Evolutionary conservation across 2,797 vertebrate genomes (phyloP), one percentile per base, ranked within the genome.

Genomic region (Melopsittacus undulatus): DNA sequence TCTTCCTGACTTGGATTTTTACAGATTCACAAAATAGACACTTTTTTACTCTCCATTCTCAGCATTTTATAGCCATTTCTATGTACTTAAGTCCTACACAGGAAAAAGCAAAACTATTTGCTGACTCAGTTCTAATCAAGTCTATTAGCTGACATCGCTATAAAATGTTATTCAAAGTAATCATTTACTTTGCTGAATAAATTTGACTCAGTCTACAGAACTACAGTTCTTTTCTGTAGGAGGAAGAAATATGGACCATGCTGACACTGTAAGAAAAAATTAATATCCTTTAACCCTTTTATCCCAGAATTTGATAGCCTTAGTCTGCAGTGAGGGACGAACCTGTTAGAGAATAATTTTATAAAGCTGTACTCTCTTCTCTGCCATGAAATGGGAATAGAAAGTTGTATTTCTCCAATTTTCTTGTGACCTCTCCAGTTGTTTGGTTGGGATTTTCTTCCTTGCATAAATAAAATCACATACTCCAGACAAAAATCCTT

Each of bases 171-270:
- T 92, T 56, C 66, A 82, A 90, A 95, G 82, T 82, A 95, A 94
- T 94, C 27, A 93, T 89, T 95, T 89, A 91, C 46, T 95, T 86
- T 89, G 67, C 59, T 92, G 78, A 95, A 95, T 82, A 76, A 92
- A 87, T 83, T 82, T 93, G 51, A 82, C 45, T 90, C 30, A n/a
- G 11, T 84, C 88, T 87, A 82, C 27, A 91, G 38, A 92, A 76
- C 14, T 64, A n/a, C 6, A 20, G 17, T 42, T 67, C 46, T 48
- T 10, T 69, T 89, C 85, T 70, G 27, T 56, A 23, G 27, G 10
- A 79, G 12, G n/a, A 80, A 74, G 34, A 87, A 89, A 73, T 82
- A 72, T 15, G 32, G 45, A 91, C 89, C 15, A 92, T 68, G 69
- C 30, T 96, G 89, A 93, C 43, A 36, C 21, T 83, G 89, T 26